phyloP scores from a whole-genome alignment of 2,797 vertebrate genomes.

The Liparis tanakae region DNA sequence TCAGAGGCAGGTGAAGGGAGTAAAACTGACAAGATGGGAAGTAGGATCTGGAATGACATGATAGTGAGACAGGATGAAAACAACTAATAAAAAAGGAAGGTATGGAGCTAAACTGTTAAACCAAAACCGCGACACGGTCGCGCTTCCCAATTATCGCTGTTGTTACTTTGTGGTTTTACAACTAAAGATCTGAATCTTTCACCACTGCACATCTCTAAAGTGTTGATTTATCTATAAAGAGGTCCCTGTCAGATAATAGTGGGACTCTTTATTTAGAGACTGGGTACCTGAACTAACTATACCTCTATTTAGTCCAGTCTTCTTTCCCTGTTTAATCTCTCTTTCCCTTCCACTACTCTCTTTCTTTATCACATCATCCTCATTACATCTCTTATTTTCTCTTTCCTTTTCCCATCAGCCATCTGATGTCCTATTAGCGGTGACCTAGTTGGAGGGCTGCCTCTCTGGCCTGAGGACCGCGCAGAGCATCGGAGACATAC shows the following conservation, averaged over 20 bases:
- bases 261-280: not conserved
- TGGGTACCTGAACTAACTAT: not conserved
- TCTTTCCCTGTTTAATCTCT: not conserved
- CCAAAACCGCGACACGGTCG: not conserved
- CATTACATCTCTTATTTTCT: conserved; percentile 15
- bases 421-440: conserved; percentile 58
- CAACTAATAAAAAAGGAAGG: too few species aligned
- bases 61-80: too few species aligned
- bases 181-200: too few species aligned
- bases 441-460: conserved; percentile 72
- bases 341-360: not conserved
- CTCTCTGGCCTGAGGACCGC: conserved; percentile 56
- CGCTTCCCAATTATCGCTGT: too few species aligned
- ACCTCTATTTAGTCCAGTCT: not conserved
- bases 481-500: conserved; percentile 29
- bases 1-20: too few species aligned
- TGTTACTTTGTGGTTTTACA: too few species aligned
- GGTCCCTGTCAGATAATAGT: not conserved
- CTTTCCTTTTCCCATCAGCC: conserved; percentile 29
- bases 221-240: too few species aligned
- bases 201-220: too few species aligned
- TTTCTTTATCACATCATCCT: conserved; percentile 20
- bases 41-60: too few species aligned
- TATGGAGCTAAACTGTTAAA: too few species aligned
- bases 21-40: too few species aligned